A percentile compares a stretch with the other conserved stretches of the same genome.
These are phyloP conservation scores for Agriopis leucophaearia DNA, from an alignment of 2,888 invertebrate genomes.

Conservation along the genomic window DNA sequence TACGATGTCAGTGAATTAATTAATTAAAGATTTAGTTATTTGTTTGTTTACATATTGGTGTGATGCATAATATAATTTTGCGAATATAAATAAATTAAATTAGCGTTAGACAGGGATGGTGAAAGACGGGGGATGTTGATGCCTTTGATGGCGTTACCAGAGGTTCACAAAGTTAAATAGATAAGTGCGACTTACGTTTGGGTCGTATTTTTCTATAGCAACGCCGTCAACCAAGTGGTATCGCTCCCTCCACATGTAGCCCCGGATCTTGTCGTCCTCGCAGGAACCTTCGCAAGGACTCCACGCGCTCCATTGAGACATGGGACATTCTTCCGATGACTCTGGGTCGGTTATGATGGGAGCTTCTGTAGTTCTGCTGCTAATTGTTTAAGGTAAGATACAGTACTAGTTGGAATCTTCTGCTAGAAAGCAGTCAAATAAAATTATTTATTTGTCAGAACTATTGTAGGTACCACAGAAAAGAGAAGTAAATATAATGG, in stretches of 20 bases:
- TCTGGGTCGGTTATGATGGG: constrained; percentile 65
- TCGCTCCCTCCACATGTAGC: constrained; percentile 71
- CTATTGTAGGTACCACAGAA: too few species aligned
- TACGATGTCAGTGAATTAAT: too few species aligned
- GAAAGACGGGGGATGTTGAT: neutral
- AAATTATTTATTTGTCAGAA: too few species aligned
- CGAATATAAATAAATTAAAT: too few species aligned
- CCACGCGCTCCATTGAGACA: constrained; percentile 75
- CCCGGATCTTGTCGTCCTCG: constrained; percentile 60
- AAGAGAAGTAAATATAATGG: too few species aligned
- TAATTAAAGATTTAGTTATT: too few species aligned
- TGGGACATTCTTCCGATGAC: constrained; percentile 68
- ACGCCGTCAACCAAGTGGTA: constrained; percentile 76
- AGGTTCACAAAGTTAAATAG: neutral
- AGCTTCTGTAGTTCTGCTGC: constrained; percentile 54
- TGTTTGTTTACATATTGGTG: too few species aligned
- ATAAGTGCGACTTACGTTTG: constrained; percentile 58
- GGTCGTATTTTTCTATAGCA: constrained; percentile 76
- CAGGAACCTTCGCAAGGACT: constrained; percentile 74
- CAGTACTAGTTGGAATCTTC: neutral
- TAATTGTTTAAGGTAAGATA: neutral
- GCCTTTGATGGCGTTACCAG: neutral
- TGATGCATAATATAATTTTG: too few species aligned
- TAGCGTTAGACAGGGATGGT: too few species aligned
- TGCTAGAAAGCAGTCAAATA: neutral